Evolutionary conservation across 2,797 vertebrate species (phyloP).

Genomic region (Acanthurus tractus): DNA sequence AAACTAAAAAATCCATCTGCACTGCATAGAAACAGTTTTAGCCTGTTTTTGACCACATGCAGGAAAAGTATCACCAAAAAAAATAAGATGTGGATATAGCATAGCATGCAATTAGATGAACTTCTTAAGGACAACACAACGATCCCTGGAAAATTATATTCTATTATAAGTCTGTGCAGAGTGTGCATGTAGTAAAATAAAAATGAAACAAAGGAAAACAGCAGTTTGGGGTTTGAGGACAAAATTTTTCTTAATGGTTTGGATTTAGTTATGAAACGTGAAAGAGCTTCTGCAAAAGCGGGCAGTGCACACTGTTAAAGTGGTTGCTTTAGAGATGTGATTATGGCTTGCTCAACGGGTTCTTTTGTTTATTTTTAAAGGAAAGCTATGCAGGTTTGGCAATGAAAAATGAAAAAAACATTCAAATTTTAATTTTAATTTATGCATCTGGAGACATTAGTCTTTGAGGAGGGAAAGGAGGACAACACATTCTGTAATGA

Average conservation of each 20-base stretch:
- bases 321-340: neutral
- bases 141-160: slow-evolving; percentile 62
- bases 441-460: neutral
- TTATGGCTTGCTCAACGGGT: neutral
- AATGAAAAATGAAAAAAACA: neutral
- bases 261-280: neutral
- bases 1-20: slow-evolving; percentile 45
- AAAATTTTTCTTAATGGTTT: neutral
- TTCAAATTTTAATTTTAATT: neutral
- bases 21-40: slow-evolving; percentile 44
- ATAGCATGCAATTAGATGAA: slow-evolving; percentile 57
- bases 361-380: neutral
- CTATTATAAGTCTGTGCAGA: slow-evolving; percentile 49
- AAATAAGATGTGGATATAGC: slow-evolving; percentile 51
- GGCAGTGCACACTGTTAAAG: neutral
- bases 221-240: slow-evolving; percentile 8
- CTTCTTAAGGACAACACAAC: slow-evolving; percentile 54
- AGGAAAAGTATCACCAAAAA: slow-evolving; percentile 37
- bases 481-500: too few relatives aligned
- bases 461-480: neutral
- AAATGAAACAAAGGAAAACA: slow-evolving; percentile 54
- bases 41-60: slow-evolving; percentile 55
- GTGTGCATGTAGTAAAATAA: slow-evolving; percentile 49
- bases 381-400: neutral
- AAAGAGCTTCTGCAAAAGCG: neutral